Percentiles rank a stretch among this genome's conserved stretches.
Evolutionary conservation across 1,140 invertebrate genomes (phyloP).

Genomic region (Drosophila pectinifera): DNA sequence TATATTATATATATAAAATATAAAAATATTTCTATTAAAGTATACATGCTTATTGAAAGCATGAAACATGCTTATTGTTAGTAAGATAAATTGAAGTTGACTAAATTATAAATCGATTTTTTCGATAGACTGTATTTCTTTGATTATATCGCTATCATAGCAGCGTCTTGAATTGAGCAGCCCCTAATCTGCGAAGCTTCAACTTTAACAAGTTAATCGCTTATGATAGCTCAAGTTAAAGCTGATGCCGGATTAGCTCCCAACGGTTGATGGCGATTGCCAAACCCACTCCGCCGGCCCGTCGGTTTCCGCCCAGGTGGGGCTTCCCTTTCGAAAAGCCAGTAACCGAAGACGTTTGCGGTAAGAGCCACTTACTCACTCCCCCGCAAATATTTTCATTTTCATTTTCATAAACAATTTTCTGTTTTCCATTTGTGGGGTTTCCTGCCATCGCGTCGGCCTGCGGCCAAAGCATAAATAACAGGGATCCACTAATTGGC

Average conservation of each 20-base stretch:
- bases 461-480: slow-evolving; percentile 57
- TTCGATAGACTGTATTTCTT: no score
- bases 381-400: slow-evolving; percentile 21
- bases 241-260: not conserved
- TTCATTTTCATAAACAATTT: slow-evolving; percentile 55
- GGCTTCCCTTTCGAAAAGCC: slow-evolving; percentile 51
- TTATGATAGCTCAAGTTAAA: not conserved
- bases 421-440: slow-evolving; percentile 55
- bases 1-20: no score
- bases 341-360: slow-evolving; percentile 60
- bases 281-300: slow-evolving; percentile 21
- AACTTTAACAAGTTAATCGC: slow-evolving; percentile 9
- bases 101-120: no score
- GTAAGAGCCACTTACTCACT: slow-evolving; percentile 36
- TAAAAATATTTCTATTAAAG: no score
- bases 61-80: no score
- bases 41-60: no score
- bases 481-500: slow-evolving; percentile 60
- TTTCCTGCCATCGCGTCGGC: slow-evolving; percentile 38
- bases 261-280: slow-evolving; percentile 10
- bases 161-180: no score
- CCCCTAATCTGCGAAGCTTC: not conserved
- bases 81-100: no score
- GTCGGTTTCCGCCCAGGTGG: slow-evolving; percentile 42
- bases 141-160: no score